Evolutionary conservation across 2,113 vertebrate species (phyloP), one percentile per base, ranked within the genome.

Genomic region (Poecilia latipinna): DNA sequence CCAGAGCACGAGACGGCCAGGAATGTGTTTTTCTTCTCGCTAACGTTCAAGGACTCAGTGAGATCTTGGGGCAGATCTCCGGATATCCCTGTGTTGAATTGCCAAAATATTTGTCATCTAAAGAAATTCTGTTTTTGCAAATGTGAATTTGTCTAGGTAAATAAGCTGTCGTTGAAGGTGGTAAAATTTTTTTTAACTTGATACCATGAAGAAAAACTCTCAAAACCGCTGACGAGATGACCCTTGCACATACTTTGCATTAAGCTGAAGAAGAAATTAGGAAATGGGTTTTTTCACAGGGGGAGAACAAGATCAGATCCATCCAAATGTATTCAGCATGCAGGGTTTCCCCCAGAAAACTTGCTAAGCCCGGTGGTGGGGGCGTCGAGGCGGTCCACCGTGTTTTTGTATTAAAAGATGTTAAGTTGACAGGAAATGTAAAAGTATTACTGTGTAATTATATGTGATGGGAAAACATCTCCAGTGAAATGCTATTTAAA

Each of bases 21-120:
- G 91, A 92, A 92, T 93, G 89, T 87, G 85, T 91, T 88, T 84
- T 92, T 88, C 89, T 84, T 68, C 67, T 83, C 8, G 3, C 22
- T 57, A 57, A n/a, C 51, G n/a, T n/a, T 57, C 51, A 57, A 10
- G 8, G 4, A 57, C 17, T 17, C 17, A 48, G 19, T 19, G 17
- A 5, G 44, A 48, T 54, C 51, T 54, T 22, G 17, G 17, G 51
- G 51, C 51, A 54, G 17, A 54, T 57, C 51, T 57, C 22, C 10
- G 8, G 8, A 57, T 57, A n/a, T 57, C 8, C 22, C 51, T 22
- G 2, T 24, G 8, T 54, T 54, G 2, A 54, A 22, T 22, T 19
- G 5, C 51, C 17, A 54, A 6, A 57, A 57, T n/a, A n/a, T n/a
- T 10, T 57, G 24, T 57, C 51, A 3, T 57, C 51, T 10, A 22